These are phyloP conservation scores for Sitodiplosis mosellana DNA, from an alignment of 1,140 invertebrate species.

Conservation along the genomic window DNA sequence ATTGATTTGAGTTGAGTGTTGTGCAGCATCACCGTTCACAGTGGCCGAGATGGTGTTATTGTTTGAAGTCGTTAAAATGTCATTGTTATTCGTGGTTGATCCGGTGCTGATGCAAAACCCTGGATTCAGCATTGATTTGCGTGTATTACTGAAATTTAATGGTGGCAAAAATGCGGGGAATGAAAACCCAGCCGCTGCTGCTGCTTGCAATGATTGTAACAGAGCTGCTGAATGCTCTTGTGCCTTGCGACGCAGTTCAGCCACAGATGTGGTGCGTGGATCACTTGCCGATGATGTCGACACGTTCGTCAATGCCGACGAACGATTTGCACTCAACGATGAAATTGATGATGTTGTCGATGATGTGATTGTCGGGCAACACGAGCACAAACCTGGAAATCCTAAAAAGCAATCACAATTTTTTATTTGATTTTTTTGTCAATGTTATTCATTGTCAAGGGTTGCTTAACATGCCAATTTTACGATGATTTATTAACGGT, in stretches of 20 bases:
- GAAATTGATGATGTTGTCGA: slow-evolving; percentile 22
- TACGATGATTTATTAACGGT: too few species aligned
- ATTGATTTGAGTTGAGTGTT: too few species aligned
- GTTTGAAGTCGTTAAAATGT: too few species aligned
- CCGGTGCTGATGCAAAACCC: too few species aligned
- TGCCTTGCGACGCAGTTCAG: slow-evolving; percentile 70
- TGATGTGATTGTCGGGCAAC: slow-evolving; percentile 47
- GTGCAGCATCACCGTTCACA: too few species aligned
- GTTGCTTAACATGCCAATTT: not conserved
- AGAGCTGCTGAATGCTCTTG: slow-evolving; percentile 79
- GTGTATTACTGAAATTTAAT: slow-evolving; percentile 6
- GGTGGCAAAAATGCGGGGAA: slow-evolving; percentile 33
- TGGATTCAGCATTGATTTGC: too few species aligned
- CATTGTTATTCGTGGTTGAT: too few species aligned
- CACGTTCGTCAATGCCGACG: slow-evolving; percentile 17
- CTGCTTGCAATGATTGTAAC: slow-evolving; percentile 46
- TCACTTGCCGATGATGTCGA: slow-evolving; percentile 26
- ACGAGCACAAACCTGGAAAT: slow-evolving; percentile 53
- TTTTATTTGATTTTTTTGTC: too few species aligned
- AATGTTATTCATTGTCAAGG: not conserved
- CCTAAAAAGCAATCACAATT: slow-evolving; percentile 21
- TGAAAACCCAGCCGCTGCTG: slow-evolving; percentile 27
- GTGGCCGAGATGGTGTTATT: too few species aligned
- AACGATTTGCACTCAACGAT: slow-evolving; percentile 3
- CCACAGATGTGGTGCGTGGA: slow-evolving; percentile 60